A percentile compares a stretch with the other conserved stretches of the same genome.
Evolutionary conservation across 2,888 invertebrate genomes (phyloP).

Genomic region (Phorcus lineatus): DNA sequence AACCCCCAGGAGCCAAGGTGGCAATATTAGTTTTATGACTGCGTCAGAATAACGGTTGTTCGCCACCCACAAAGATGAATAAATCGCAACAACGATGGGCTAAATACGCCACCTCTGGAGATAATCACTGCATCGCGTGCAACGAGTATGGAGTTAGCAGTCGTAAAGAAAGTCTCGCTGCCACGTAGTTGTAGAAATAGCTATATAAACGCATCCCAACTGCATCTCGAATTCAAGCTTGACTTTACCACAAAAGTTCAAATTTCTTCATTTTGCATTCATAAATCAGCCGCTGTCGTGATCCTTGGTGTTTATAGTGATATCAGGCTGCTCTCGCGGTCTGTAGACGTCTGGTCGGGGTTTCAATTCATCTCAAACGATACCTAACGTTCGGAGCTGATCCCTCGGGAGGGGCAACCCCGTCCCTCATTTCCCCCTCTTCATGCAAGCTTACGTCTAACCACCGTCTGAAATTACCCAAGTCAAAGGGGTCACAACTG

Average conservation of each 20-base stretch:
- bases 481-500: constrained; percentile 18
- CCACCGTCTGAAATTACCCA: constrained; percentile 18
- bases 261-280: constrained; percentile 16
- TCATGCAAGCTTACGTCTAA: constrained; percentile 19
- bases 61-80: background rate
- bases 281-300: constrained; percentile 3
- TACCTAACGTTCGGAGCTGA: background rate
- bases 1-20: too few relatives aligned
- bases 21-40: too few relatives aligned
- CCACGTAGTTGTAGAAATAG: background rate
- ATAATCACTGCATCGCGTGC: constrained; percentile 17
- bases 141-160: background rate
- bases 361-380: background rate
- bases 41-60: background rate
- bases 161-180: constrained; percentile 2
- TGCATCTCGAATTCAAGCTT: constrained; percentile 18
- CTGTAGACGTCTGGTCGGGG: background rate
- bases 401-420: constrained; percentile 12
- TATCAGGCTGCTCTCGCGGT: background rate
- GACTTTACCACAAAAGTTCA: constrained; percentile 18
- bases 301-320: constrained; percentile 2
- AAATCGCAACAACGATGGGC: background rate
- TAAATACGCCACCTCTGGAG: background rate
- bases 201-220: background rate
- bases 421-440: constrained; percentile 1